phyloP scores from a whole-genome alignment of 2,797 vertebrate species.

The Sphenopsis melanotis region DNA sequence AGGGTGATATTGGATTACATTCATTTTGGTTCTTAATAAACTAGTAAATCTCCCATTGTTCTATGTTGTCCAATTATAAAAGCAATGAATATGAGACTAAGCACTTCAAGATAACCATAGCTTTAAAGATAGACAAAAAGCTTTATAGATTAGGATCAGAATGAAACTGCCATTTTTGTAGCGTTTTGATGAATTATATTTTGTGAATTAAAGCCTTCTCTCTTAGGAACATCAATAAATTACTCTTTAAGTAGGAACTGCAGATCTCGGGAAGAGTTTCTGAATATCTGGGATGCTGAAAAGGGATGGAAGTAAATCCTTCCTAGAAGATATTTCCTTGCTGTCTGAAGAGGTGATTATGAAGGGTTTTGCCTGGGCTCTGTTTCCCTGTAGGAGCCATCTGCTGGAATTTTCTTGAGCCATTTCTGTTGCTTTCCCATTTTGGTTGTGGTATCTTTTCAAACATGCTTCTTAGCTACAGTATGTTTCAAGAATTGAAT shows the following conservation, averaged over 20 bases:
- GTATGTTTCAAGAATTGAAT: not conserved
- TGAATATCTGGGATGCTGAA: not conserved
- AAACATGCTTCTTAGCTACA: not conserved
- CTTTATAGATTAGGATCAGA: conserved; percentile 71
- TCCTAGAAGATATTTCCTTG: not conserved
- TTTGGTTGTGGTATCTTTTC: not conserved
- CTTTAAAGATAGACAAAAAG: conserved; percentile 70
- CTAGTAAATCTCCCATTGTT: conserved; percentile 72
- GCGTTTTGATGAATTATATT: conserved; percentile 57
- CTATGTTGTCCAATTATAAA: conserved; percentile 72
- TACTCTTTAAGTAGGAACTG: not conserved
- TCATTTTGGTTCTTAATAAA: conserved; percentile 72
- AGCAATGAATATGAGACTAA: conserved; percentile 70
- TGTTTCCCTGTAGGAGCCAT: not conserved
- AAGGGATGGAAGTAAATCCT: not conserved
- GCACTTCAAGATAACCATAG: conserved; percentile 72
- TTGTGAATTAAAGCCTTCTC: conserved; percentile 46
- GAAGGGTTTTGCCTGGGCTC: not conserved
- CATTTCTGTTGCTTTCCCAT: not conserved
- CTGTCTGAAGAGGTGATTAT: not conserved
- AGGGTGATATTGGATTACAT: conserved; percentile 67
- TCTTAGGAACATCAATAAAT: conserved; percentile 49
- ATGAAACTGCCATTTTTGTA: conserved; percentile 63
- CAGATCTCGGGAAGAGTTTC: conserved; percentile 12
- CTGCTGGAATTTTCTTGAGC: not conserved